Evolutionary conservation across 2,797 vertebrate species (phyloP), one percentile per base, ranked within the genome.

Genomic region (Pelochelys cantorii): DNA sequence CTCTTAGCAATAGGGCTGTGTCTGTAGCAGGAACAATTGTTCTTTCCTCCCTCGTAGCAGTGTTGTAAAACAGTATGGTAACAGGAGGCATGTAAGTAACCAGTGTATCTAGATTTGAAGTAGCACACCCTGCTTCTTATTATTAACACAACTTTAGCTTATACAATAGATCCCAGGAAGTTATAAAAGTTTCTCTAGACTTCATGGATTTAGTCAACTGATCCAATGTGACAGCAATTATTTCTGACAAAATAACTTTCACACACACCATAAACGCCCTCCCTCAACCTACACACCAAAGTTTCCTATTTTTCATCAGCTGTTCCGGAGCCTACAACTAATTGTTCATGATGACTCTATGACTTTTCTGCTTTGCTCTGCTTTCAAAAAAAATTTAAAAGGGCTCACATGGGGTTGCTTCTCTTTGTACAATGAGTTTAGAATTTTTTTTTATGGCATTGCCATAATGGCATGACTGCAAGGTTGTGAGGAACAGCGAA

Each of bases 341-440:
- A 85, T 87, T 90, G 62, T 91, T 89, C 59, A 3, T 84, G 60
- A 75, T 90, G 83, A 78, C 85, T 93, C 91, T 79, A 83, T 9
- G 60, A 53, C 62, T n/a, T 94, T 96, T 93, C 93, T 94, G 93
- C 87, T 96, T 88, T 89, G 53, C 82, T 91, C 84, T 93, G 7
- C 52, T 60, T 80, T 84, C 29, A 59, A 93, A 88, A 92, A 84
- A 86, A 78, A 52, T 88, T 88, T 96, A 90, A 89, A 68, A 82
- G 90, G 62, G 85, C 86, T 88, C 56, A 86, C 74, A 90, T 87
- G 57, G 81, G 89, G 93, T 94, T 89, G 79, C 1, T 90, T 48
- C 17, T 91, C 82, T 97, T 95, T 96, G 94, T 88, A 62, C 29
- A 85, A 75, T 0, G 8, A 88, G 84, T 54, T 6, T 34, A 90